Evolutionary conservation across 2,113 vertebrate genomes (phyloP), one percentile per base, ranked within the genome.

Genomic region (Phylloscopus trochiloides): DNA sequence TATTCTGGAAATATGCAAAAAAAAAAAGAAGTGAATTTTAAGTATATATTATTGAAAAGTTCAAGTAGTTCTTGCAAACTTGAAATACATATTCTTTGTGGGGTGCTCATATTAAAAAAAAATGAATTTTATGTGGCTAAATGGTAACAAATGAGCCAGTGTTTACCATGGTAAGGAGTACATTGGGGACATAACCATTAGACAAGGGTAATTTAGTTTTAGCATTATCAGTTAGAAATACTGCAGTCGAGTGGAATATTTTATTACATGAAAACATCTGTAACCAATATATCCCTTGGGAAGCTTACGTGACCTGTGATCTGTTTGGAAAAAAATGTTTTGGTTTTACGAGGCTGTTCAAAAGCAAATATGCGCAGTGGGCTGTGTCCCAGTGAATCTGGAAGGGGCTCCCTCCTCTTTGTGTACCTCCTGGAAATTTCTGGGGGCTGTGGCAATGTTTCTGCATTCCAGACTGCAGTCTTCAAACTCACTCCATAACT

Each of bases 241-340:
- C 91, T 96, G 92, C 86, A 96, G 90, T 86, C 92, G 93, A 97
- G 89, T 93, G 91, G 93, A 97, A 97, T 96, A 94, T 97, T 96
- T 97, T 97, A 96, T 95, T 95, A 86, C 80, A 95, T 63, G 88
- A 97, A 98, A 97, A 97, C 97, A 97, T 97, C 97, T 98, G 97
- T 96, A 97, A 95, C 94, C 86, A 96, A 84, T 97, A 95, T 96
- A 94, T 97, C 97, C 94, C 95, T 88, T 88, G 97, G 95, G 97
- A 97, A 94, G 92, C 81, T 82, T 95, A 94, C 34, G 59, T 97
- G 97, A 94, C 94, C 96, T 90, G 90, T 97, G 96, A 97, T 98
- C 92, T 97, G 63, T 92, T 75, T 63, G 42, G 80, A 91, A 92
- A 94, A 95, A 96, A 97, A 97, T 96, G 94, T 94, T 95, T 96